Percentiles rank a stretch among this genome's conserved stretches.
These are phyloP conservation scores for Mellilla xanthometata DNA, from an alignment of 2,888 invertebrate genomes.

Conservation along the genomic window DNA sequence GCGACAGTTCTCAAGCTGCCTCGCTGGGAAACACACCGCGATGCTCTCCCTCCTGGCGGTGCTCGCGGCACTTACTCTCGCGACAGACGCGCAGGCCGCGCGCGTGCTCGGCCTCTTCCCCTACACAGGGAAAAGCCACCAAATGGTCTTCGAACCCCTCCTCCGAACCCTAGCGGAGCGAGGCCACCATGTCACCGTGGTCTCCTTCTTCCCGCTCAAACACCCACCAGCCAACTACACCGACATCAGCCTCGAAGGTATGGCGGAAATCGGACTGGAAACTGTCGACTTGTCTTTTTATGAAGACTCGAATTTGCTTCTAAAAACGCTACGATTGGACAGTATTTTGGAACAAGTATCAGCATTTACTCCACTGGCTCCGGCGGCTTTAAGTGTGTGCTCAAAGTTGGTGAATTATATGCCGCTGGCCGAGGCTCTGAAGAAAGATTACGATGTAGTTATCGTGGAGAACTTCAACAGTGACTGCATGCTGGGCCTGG, in stretches of 20 bases:
- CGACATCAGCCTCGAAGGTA: constrained; percentile 66
- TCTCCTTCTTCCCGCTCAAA: constrained; percentile 81
- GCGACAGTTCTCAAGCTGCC: constrained; percentile 35
- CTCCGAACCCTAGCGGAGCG: constrained; percentile 76
- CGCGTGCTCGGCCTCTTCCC: constrained; percentile 83
- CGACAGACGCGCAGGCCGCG: constrained; percentile 51
- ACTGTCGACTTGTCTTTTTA: constrained; percentile 52
- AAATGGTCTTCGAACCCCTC: constrained; percentile 82
- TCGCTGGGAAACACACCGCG: constrained; percentile 37
- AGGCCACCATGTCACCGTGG: constrained; percentile 84
- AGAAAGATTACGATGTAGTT: constrained; percentile 83
- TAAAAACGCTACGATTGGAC: constrained; percentile 47
- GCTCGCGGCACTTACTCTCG: constrained; percentile 42
- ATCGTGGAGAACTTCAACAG: constrained; percentile 84
- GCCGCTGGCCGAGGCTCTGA: constrained; percentile 57
- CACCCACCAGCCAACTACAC: constrained; percentile 70
- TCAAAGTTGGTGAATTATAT: constrained; percentile 59
- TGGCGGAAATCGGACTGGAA: constrained; percentile 58
- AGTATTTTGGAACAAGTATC: constrained; percentile 45
- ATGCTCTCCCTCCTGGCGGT: constrained; percentile 50
- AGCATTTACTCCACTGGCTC: constrained; percentile 54
- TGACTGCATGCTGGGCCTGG: constrained; percentile 85
- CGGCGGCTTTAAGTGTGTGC: constrained; percentile 61
- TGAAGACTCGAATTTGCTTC: constrained; percentile 44
- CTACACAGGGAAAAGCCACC: constrained; percentile 84